Conservation (phyloP, 2,888 invertebrate genomes). For the Pseudococcus jackbeardsleyi region DNA sequence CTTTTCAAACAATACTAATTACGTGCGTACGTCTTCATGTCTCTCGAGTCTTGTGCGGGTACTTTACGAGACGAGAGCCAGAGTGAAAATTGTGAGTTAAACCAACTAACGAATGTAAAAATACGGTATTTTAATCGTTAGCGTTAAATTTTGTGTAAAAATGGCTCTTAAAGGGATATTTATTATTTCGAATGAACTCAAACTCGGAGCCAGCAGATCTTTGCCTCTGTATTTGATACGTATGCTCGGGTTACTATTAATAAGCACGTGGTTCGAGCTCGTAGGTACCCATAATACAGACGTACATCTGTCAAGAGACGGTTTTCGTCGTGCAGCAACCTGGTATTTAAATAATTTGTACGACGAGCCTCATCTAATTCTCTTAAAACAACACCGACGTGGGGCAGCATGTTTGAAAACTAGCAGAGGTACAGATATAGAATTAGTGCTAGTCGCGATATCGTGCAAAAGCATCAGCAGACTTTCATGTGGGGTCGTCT, state of each 20-base stretch:
- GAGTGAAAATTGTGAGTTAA: too few species aligned
- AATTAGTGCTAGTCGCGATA: not conserved
- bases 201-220: not conserved
- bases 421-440: not conserved
- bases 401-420: too few species aligned
- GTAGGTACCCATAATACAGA: not conserved
- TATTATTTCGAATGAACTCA: not conserved
- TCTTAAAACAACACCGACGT: too few species aligned
- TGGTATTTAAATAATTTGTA: conserved; percentile 49
- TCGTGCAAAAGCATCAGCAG: not conserved
- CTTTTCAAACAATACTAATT: not conserved
- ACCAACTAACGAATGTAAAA: not conserved
- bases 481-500: not conserved
- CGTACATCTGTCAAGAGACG: conserved; percentile 26
- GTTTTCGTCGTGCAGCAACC: not conserved
- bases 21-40: not conserved
- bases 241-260: conserved; percentile 11
- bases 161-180: not conserved
- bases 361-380: not conserved
- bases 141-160: conserved; percentile 7
- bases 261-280: not conserved
- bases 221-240: not conserved
- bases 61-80: not conserved
- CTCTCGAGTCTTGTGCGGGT: not conserved
- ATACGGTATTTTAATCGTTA: not conserved